These are phyloP conservation scores for Phalanger gymnotis DNA, from an alignment of 2,797 vertebrate species.

Conservation along the genomic window DNA sequence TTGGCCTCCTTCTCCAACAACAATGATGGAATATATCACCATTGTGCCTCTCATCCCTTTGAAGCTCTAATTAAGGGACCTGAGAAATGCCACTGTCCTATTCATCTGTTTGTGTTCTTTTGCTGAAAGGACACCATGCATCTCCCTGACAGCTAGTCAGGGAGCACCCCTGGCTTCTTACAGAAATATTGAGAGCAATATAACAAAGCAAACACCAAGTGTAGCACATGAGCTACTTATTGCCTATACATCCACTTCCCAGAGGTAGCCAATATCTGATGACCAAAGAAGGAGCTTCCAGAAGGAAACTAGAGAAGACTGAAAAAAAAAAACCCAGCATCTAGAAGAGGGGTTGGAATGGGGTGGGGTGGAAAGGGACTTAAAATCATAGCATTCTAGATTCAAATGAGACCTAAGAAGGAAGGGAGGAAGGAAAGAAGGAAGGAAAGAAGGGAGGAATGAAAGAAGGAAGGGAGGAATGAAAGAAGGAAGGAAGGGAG, in stretches of 20 bases:
- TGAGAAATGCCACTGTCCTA: conserved; percentile 81
- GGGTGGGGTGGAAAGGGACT: neutral
- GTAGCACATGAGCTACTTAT: neutral
- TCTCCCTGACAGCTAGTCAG: conserved; percentile 87
- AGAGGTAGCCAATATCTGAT: too few species aligned
- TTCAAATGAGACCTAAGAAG: neutral
- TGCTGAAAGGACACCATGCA: conserved; percentile 84
- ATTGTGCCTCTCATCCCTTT: conserved; percentile 70
- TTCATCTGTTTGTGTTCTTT: conserved; percentile 83
- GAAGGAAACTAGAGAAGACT: neutral
- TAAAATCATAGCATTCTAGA: neutral
- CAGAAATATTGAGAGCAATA: conserved; percentile 50
- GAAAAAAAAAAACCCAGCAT: neutral
- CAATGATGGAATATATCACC: conserved; percentile 75
- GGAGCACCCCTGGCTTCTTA: conserved; percentile 65
- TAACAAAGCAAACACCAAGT: conserved; percentile 35
- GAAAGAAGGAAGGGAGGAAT: too few species aligned
- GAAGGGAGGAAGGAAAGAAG: too few species aligned
- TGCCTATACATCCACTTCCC: neutral
- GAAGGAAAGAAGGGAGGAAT: too few species aligned
- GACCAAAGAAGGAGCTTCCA: neutral
- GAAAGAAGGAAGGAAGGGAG: too few species aligned
- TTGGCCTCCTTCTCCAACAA: conserved; percentile 55
- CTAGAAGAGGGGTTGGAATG: neutral
- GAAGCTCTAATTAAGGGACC: conserved; percentile 85